These are phyloP conservation scores for Elgaria multicarinata DNA, from an alignment of 2,113 vertebrate species.

Conservation along the genomic window DNA sequence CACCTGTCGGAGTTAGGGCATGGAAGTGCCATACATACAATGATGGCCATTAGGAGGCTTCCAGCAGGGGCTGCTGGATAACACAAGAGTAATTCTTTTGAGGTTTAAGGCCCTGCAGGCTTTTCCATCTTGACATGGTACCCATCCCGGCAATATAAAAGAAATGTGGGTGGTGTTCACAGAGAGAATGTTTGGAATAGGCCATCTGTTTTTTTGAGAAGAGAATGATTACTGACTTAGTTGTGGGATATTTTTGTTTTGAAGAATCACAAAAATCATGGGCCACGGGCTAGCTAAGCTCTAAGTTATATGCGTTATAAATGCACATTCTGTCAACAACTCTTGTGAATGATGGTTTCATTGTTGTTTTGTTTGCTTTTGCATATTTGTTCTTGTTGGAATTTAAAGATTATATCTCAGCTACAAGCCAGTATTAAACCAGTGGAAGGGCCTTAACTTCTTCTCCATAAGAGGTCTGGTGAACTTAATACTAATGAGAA, in stretches of 20 bases:
- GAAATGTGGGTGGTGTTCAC: neutral
- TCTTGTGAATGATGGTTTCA: neutral
- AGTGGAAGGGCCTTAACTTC: neutral
- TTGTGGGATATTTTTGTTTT: neutral
- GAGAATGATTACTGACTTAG: neutral
- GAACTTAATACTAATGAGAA: neutral
- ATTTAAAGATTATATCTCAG: neutral
- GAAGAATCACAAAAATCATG: neutral
- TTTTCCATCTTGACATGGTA: constrained; percentile 11
- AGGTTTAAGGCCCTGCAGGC: neutral
- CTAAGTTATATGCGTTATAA: neutral
- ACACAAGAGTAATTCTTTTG: neutral
- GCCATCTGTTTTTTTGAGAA: neutral
- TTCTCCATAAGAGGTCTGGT: neutral
- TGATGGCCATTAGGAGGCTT: neutral
- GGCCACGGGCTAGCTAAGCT: neutral
- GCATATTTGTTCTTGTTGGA: neutral
- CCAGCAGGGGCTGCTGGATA: neutral
- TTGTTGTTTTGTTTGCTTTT: neutral
- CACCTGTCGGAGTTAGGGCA: neutral
- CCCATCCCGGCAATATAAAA: neutral
- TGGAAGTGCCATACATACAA: neutral
- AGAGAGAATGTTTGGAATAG: neutral
- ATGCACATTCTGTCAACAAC: neutral
- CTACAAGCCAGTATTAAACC: neutral